Evolutionary conservation across 2,797 vertebrate genomes (phyloP), one percentile per base, ranked within the genome.

Genomic region (Clarias fuscus): DNA sequence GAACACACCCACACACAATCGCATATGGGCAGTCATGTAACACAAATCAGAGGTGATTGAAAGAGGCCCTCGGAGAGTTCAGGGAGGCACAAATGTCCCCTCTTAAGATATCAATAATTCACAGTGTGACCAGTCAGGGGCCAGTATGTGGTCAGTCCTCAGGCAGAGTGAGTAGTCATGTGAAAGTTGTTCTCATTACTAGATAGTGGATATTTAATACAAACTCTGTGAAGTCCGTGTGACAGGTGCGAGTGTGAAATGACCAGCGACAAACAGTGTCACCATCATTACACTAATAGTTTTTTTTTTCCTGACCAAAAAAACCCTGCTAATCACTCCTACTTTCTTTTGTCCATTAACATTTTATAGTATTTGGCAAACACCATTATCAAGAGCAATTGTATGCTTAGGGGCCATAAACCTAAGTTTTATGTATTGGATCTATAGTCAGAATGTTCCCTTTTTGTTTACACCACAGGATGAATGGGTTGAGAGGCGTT

Each of bases 101-200:
- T 95, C 91, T 95, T 95, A 94, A 95, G 92, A 94, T 93, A 94
- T 96, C 92, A 95, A 95, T 95, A 94, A 95, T 95, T 95, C 88
- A 96, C 91, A 77, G 87, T 87, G 86, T 88, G 84, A 85, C 89
- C 87, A 88, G 88, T 88, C 87, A 86, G 86, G 87, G 85, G 86
- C 84, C 87, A 86, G 85, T 89, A 87, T 85, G 84, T 86, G 87
- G 83, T 84, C 82, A 77, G 77, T 88, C 85, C 85, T 88, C 83
- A 87, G 87, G 79, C 81, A 64, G 76, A 86, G 82, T 73, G 22
- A 87, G 77, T 90, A 86, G 87, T 91, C 86, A 88, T 90, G 86
- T 75, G 83, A 87, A 90, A 84, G 84, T 85, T 76, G 64, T 70
- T 85, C 72, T 86, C 68, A 56, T 84, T 87, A 88, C 79, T 86